Evolutionary conservation across 2,888 invertebrate genomes (phyloP).

Genomic region (Podotricha telesiphe): DNA sequence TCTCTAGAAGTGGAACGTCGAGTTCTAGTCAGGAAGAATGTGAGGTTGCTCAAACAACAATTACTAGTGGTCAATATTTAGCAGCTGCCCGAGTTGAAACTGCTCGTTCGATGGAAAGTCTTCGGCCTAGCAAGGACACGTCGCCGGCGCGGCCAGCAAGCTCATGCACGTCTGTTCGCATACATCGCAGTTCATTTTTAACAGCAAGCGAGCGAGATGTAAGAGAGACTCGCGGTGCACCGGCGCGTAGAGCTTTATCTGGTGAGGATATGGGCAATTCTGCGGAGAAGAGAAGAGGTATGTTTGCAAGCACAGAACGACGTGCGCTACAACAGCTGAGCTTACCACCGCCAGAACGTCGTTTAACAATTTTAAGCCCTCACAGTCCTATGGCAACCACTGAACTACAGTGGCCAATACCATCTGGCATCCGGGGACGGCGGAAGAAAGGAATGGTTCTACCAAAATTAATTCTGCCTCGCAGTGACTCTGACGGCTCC

Average conservation of each 20-base stretch:
- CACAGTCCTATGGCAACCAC: constrained; percentile 88
- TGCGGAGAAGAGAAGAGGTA: constrained; percentile 86
- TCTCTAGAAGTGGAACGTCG: constrained; percentile 84
- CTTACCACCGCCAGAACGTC: constrained; percentile 86
- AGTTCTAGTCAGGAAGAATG: constrained; percentile 89
- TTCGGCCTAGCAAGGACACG: constrained; percentile 83
- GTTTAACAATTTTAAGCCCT: constrained; percentile 91
- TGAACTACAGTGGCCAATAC: constrained; percentile 86
- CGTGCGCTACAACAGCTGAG: constrained; percentile 87
- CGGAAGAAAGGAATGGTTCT: constrained; percentile 89
- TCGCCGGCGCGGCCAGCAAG: constrained; percentile 82
- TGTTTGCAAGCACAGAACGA: constrained; percentile 87
- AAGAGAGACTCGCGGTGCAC: constrained; percentile 85
- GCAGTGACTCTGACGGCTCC: constrained; percentile 89
- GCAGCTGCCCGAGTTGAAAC: constrained; percentile 83
- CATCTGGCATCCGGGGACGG: constrained; percentile 84
- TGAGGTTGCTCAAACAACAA: constrained; percentile 79
- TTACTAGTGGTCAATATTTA: constrained; percentile 80
- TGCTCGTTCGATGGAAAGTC: constrained; percentile 88
- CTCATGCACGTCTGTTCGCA: constrained; percentile 75
- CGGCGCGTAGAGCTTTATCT: constrained; percentile 85
- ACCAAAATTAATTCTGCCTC: constrained; percentile 89
- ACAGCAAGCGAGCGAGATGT: constrained; percentile 87
- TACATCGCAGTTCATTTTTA: constrained; percentile 85
- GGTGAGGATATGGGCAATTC: constrained; percentile 85